Evolutionary conservation across 2,797 vertebrate species (phyloP).

Genomic region (Crax fasciolata): DNA sequence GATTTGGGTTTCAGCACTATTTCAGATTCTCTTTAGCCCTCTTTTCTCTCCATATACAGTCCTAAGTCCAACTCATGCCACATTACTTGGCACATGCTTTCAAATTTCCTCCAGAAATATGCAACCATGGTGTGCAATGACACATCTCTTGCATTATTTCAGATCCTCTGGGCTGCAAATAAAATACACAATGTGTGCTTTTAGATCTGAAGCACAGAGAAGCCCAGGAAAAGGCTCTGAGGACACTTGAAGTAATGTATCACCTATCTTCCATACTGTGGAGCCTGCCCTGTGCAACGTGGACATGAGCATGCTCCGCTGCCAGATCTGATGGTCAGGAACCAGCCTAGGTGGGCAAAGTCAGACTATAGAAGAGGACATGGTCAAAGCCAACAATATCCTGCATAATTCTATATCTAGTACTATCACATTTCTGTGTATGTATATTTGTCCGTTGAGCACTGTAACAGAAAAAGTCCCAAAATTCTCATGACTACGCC

Average conservation of each 20-base stretch:
- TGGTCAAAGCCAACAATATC: not conserved
- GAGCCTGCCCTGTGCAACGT: accelerated
- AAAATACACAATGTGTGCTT: not conserved
- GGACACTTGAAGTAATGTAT: not conserved
- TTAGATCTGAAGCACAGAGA: not conserved
- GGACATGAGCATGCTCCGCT: accelerated
- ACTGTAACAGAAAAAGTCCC: no score
- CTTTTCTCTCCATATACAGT: not conserved
- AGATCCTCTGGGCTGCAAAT: not conserved
- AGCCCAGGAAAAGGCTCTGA: not conserved
- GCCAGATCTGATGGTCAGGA: not conserved
- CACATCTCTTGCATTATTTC: not conserved
- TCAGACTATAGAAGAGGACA: not conserved
- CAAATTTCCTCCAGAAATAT: not conserved
- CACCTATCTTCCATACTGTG: not conserved
- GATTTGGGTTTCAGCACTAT: not conserved
- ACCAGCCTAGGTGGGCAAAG: accelerated
- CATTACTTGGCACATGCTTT: not conserved
- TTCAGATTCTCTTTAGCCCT: not conserved
- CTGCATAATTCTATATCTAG: not conserved
- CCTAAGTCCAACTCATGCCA: not conserved
- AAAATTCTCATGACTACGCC: no score
- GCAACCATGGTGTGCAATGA: not conserved
- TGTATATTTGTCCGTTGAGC: not conserved
- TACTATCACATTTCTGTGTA: not conserved